Base-by-base conservation (phyloP, 2,113 vertebrate genomes). In the Thinocorus orbignyianus region DNA sequence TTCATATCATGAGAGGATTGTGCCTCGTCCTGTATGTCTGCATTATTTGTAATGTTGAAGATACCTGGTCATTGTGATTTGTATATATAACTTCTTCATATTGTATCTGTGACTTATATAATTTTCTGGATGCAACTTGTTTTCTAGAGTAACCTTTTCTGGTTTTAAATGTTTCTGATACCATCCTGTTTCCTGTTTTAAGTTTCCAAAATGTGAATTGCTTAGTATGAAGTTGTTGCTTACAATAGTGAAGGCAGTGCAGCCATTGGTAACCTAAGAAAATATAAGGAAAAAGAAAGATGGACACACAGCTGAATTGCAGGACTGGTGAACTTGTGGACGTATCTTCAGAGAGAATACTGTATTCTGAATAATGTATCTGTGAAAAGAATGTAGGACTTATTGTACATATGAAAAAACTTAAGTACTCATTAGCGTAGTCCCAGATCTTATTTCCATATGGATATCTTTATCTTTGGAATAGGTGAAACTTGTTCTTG, bases 341-440 rank as follows among this genome's bases (percentile, higher is more conserved):
- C 3, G 2, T n/a, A 17, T 18, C 3, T 91, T 87, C 26, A 62
- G 54, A 73, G 7, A 73, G 4, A 74, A 57, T 51, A 58, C 17
- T 73, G 3, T 61, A 35, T 68, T 87, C 17, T 90, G 78, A 62
- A 58, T 17, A 80, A 42, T 8, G 4, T 7, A 20, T 26, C 41
- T 65, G 31, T 44, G 18, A 69, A 82, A 88, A 69, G 2, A 72
- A 61, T 31, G 9, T 31, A 93, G 13, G 18, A 54, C 14, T 62
- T 57, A 3, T 6, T 37, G 24, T 37, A 54, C 5, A 7, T 28
- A 17, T 48, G 12, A 13, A 82, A 87, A 66, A 3, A 0, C 3
- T 1, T 6, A 55, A 42, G 3, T 35, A 41, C 30, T 77, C 9
- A 16, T 62, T n/a, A 48, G 7, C 1, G 0, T 55, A 4, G 11